Evolutionary conservation across 2,113 vertebrate genomes (phyloP), one percentile per base, ranked within the genome.

Genomic region (Anhinga anhinga): DNA sequence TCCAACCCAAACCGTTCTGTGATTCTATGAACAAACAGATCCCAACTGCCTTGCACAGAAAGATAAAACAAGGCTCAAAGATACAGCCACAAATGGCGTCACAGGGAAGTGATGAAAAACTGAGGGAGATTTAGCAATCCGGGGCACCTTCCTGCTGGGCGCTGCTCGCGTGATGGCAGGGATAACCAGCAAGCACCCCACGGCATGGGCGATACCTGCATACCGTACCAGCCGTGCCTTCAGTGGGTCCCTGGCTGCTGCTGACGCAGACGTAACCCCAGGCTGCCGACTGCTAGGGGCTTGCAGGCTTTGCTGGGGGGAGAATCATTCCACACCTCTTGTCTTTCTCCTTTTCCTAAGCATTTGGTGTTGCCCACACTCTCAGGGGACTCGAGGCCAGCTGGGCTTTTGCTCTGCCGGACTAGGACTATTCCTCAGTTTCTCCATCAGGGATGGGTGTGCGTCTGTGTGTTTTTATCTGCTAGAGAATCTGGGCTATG

Each of bases 371-470:
- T 80, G 61, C 66, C 61, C 50, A 62, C 34, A 58, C 50, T 22
- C 45, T 59, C 0, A 4, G 0, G 3, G 59, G 47, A 32, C 36
- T 42, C 1, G 1, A 77, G 44, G 22, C 25, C 74, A 71, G 47
- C 50, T 27, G 59, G 63, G 58, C 18, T 18, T 91, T 34, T 22
- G 70, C 15, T 58, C 30, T 66, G n/a, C 49, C 55, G 19, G 55
- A 9, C 65, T n/a, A 30, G 34, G 84, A 40, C 55, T 86, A 2
- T 42, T 56, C 40, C 9, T 8, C 55, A 73, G 45, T 25, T 63
- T 34, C 18, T 62, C 12, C 59, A n/a, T 5, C 45, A 10, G 47
- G 56, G 23, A 55, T 56, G 22, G n/a, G 55, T 22, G 25, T 36
- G 38, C 40, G 65, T 30, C 42, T 22, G 25, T 2, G 21, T 49